Evolutionary conservation across 2,113 vertebrate species (phyloP), one percentile per base, ranked within the genome.

Genomic region (Turnix velox): DNA sequence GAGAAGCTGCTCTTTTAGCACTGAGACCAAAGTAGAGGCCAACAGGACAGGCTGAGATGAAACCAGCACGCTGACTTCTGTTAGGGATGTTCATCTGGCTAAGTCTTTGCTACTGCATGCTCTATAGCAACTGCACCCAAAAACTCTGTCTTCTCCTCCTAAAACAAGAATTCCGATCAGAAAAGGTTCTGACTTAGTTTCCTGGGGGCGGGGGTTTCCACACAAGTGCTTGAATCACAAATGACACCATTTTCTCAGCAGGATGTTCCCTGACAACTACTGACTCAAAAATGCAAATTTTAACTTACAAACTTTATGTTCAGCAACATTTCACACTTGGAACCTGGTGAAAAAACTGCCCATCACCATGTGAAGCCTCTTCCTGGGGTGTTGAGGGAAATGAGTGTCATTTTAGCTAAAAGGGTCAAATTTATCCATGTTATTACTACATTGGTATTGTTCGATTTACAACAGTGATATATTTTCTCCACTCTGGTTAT

Each of bases 331-430:
- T 94, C 87, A 93, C 69, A 81, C 83, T 78, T 55, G 30, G 57
- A 75, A 74, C 42, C 63, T 15, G 31, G 43, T 77, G 69, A 92
- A 91, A 97, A 91, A 97, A 97, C 54, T 81, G 30, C 12, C 61
- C 63, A 85, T 89, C 80, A 58, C 59, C n/a, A 43, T 48, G 45
- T 40, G 67, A 93, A 90, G 23, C 33, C 77, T 95, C 59, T 82
- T 62, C 30, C 52, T 83, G 55, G 33, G n/a, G 37, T 78, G 17
- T 30, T 74, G 62, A 88, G 87, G 72, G 72, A 91, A 95, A 25
- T 46, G 7, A 87, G 42, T 14, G 3, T 22, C 61, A 63, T 90
- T 90, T 90, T 79, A 84, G 52, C 80, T 87, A 40, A 71, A 94
- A 87, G 48, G 51, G 55, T 79, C 84, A 79, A 80, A 87, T 77